Percentiles rank a stretch among this genome's conserved stretches.
phyloP scores from a whole-genome alignment of 2,113 vertebrate genomes.

The Junco hyemalis region DNA sequence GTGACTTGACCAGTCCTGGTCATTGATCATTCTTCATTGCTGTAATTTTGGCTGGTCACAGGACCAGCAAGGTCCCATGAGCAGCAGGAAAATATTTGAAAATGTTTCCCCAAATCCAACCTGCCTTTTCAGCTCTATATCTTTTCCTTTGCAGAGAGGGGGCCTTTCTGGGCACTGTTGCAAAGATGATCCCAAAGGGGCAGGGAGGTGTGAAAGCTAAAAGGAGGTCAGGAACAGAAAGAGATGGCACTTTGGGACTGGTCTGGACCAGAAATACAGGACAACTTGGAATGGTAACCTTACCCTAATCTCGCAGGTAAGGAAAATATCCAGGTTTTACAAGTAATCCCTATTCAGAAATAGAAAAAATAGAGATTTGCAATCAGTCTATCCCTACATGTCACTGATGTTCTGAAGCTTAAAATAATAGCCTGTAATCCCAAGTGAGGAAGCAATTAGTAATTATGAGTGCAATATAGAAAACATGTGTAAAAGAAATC shows the following conservation, averaged over 20 bases:
- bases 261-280: neutral
- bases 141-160: neutral
- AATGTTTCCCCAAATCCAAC: neutral
- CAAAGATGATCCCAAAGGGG: neutral
- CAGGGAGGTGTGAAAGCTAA: neutral
- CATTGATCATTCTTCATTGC: neutral
- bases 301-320: neutral
- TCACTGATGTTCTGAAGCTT: neutral
- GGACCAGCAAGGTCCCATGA: fast-evolving
- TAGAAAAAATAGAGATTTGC: neutral
- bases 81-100: neutral
- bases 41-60: neutral
- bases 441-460: neutral
- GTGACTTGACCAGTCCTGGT: neutral
- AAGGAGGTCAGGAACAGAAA: neutral
- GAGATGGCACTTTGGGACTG: neutral
- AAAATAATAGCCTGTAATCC: neutral
- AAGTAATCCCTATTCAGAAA: neutral
- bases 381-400: neutral
- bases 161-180: neutral
- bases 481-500: neutral
- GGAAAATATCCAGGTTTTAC: neutral
- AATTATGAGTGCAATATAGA: neutral
- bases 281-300: neutral
- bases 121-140: neutral